A percentile compares a stretch with the other conserved stretches of the same genome.
Evolutionary conservation across 2,113 vertebrate genomes (phyloP).

Genomic region (Erythrolamprus reginae): DNA sequence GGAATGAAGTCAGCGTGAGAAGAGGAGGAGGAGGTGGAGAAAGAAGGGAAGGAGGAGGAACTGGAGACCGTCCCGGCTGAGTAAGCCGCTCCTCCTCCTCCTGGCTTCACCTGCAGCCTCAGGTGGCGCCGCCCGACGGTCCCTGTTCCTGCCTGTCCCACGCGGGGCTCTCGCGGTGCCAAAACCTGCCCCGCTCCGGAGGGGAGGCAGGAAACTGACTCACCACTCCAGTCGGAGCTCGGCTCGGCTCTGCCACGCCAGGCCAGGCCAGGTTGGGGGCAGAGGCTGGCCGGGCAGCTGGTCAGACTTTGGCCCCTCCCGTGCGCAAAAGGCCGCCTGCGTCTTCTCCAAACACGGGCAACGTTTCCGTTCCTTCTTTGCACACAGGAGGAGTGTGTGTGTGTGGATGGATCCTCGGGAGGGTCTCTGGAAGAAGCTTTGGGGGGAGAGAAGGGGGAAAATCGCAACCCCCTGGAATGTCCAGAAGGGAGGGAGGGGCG

Average conservation of each 20-base stretch:
- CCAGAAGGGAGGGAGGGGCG: neutral
- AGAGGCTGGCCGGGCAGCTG: neutral
- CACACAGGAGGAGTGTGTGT: neutral
- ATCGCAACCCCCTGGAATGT: neutral
- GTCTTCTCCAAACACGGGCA: neutral
- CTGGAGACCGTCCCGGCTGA: constrained; percentile 44
- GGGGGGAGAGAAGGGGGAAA: neutral
- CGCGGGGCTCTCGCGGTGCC: constrained; percentile 45
- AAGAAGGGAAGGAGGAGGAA: neutral
- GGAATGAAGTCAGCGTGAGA: constrained; percentile 45
- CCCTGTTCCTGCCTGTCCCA: neutral
- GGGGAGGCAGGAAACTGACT: fast-evolving
- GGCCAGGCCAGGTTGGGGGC: neutral
- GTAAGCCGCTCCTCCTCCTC: constrained; percentile 60
- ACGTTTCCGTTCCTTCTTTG: neutral
- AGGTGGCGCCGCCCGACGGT: constrained; percentile 20
- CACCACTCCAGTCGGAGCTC: neutral
- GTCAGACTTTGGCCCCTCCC: neutral
- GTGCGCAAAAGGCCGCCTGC: neutral
- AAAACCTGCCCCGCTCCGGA: neutral
- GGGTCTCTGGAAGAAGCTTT: neutral
- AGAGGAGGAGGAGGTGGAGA: neutral
- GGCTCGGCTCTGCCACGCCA: too few relatives aligned
- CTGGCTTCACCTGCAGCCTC: constrained; percentile 60
- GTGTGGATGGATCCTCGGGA: neutral